Evolutionary conservation across 1,140 invertebrate species (phyloP).

Genomic region (Platyscapa corneri): DNA sequence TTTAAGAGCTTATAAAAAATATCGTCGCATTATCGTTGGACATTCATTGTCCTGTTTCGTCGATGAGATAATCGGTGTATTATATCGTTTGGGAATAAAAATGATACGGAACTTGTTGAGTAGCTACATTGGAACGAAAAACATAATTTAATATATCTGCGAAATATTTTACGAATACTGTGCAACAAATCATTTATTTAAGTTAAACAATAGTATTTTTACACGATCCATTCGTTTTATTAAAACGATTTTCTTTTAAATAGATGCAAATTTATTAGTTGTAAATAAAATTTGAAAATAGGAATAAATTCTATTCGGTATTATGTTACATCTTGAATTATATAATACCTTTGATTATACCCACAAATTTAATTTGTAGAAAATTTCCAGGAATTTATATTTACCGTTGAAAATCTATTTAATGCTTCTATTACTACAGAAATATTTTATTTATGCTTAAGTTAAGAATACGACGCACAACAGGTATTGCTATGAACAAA

Average conservation of each 20-base stretch:
- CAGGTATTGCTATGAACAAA: neutral
- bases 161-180: no score
- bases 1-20: neutral
- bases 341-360: neutral
- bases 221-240: no score
- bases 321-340: neutral
- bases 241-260: no score
- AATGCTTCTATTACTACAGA: neutral
- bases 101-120: neutral
- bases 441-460: neutral
- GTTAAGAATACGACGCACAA: neutral
- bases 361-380: neutral
- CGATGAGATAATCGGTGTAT: neutral
- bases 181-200: no score
- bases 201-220: no score
- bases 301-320: no score
- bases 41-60: neutral
- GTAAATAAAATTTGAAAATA: no score
- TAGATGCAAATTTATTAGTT: no score
- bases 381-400: neutral
- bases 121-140: neutral
- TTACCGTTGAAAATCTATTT: constrained; percentile 5
- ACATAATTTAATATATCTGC: neutral
- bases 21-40: neutral
- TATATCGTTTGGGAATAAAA: neutral